Percentiles rank a stretch among this genome's conserved stretches.
Conservation (phyloP, 2,888 invertebrate species). For the Habroteleia sp. region DNA sequence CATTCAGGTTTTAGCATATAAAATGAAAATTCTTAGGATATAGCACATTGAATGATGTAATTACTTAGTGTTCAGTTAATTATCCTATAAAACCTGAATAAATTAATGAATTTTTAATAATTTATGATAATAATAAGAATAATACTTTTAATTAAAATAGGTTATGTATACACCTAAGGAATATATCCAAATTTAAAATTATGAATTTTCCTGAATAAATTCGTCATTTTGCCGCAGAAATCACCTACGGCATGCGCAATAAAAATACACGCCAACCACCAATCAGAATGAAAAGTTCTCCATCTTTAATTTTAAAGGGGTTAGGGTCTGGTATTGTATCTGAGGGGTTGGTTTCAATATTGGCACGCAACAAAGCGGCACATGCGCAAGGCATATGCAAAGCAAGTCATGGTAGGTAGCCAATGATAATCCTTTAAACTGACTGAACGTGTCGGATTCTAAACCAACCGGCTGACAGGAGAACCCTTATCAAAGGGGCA, state of each 20-base stretch:
- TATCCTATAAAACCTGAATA: too few relatives aligned
- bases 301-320: slow-evolving; percentile 68
- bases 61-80: too few relatives aligned
- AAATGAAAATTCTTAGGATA: too few relatives aligned
- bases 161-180: too few relatives aligned
- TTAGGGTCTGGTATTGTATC: slow-evolving; percentile 32
- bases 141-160: too few relatives aligned
- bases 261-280: slow-evolving; percentile 14
- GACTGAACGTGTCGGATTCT: slow-evolving; percentile 17
- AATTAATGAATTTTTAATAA: too few relatives aligned
- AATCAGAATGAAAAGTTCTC: slow-evolving; percentile 45
- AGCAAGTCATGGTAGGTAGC: slow-evolving; percentile 63
- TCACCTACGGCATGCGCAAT: slow-evolving; percentile 30
- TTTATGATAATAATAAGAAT: too few relatives aligned
- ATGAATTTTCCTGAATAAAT: background rate
- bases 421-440: slow-evolving; percentile 73
- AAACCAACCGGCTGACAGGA: slow-evolving; percentile 56
- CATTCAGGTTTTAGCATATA: too few relatives aligned
- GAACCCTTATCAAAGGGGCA: slow-evolving; percentile 73
- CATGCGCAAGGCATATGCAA: slow-evolving; percentile 75
- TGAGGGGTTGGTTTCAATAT: slow-evolving; percentile 53
- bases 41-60: too few relatives aligned
- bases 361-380: slow-evolving; percentile 57
- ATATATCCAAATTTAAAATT: too few relatives aligned
- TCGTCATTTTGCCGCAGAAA: slow-evolving; percentile 25